Evolutionary conservation across 2,797 vertebrate genomes (phyloP), one percentile per base, ranked within the genome.

Genomic region (Hylomyscus alleni): DNA sequence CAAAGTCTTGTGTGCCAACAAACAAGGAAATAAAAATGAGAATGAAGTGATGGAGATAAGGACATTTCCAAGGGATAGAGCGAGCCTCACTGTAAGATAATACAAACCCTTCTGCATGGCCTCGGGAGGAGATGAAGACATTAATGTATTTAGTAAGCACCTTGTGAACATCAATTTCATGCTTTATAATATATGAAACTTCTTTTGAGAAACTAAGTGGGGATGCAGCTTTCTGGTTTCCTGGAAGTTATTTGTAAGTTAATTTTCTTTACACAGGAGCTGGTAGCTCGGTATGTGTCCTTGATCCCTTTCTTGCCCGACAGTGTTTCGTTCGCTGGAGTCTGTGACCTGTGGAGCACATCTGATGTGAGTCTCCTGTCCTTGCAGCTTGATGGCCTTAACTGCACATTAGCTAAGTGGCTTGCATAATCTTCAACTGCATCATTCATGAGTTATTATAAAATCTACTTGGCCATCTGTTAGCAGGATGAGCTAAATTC

Each of bases 301-400:
- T 98, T 99, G 98, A 99, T 99, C 91, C 99, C 99, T 2, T 99
- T 99, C 94, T 98, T 99, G 97, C 99, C 99, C 0, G 99, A 99
- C 95, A 99, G 98, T 0, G 99, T 99, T 52, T 99, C 99, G 0
- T 99, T 99, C 95, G 98, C 99, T n/a, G 99, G 99, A 6, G 91
- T 99, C 88, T 99, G 99, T 98, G 99, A 99, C 97, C 98, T 99
- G 60, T 99, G 99, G 99, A 99, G 99, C 97, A 99, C 99, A 11
- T 99, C 99, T 24, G 99, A 99, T 31, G 99, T 99, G 98, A 99
- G 99, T 98, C 84, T n/a, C 56, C 84, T 85, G 73, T 26, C 73
- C 50, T 60, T 12, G 19, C 1, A 13, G 56, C 72, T 6, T 26
- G 17, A 26, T 14, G 58, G 11, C 31, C 76, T 83, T 87, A 77